phyloP scores from a whole-genome alignment of 2,888 invertebrate genomes.

The Metallyticus violacea region DNA sequence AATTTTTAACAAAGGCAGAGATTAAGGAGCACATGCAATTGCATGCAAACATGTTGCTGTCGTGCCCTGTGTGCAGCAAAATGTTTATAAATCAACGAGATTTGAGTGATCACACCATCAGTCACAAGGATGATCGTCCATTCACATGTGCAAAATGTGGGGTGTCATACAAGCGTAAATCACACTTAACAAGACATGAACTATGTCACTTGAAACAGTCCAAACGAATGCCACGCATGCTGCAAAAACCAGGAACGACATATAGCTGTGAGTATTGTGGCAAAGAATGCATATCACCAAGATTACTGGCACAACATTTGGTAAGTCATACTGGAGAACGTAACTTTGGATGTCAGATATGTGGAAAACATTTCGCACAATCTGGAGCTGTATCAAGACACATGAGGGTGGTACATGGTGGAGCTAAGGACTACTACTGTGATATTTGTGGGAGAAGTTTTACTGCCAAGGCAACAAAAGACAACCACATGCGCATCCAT shows the following conservation, averaged over 20 bases:
- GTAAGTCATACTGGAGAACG: conserved; percentile 55
- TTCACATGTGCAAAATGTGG: conserved; percentile 16
- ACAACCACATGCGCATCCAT: conserved; percentile 27
- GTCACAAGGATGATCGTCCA: conserved; percentile 25
- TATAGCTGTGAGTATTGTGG: conserved; percentile 17
- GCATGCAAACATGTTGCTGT: background rate
- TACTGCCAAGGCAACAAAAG: conserved; percentile 19
- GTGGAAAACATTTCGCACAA: conserved; percentile 63
- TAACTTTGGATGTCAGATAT: conserved; percentile 63
- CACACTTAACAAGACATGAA: conserved; percentile 22
- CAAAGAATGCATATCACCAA: background rate
- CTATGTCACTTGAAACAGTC: background rate
- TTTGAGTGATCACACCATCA: conserved; percentile 19
- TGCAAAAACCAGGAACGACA: background rate
- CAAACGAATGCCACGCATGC: background rate
- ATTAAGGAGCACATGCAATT: conserved; percentile 8
- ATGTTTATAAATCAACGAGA: conserved; percentile 9
- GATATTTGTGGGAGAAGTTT: conserved; percentile 21
- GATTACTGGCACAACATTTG: conserved; percentile 44
- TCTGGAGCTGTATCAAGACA: conserved; percentile 44
- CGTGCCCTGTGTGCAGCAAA: conserved; percentile 10
- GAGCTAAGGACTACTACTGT: conserved; percentile 15
- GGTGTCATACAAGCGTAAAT: conserved; percentile 22
- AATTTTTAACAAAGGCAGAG: conserved; percentile 17
- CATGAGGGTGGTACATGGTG: conserved; percentile 15